These are phyloP conservation scores for Sinotaia quadrata DNA, from an alignment of 2,888 invertebrate genomes.

Conservation along the genomic window DNA sequence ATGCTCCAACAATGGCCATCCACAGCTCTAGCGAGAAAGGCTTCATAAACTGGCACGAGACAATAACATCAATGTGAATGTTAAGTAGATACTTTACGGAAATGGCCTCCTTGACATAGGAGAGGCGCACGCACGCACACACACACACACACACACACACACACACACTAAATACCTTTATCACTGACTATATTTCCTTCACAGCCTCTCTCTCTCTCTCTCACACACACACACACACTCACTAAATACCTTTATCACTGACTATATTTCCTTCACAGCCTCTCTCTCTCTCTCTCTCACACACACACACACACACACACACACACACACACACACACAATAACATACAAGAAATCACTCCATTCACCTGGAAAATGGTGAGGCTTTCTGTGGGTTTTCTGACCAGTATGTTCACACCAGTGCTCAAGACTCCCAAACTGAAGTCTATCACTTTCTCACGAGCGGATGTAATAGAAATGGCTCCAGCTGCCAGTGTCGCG, in stretches of 20 bases:
- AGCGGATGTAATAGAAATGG: constrained; percentile 61
- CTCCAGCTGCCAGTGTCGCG: constrained; percentile 61
- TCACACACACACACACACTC: too few relatives aligned
- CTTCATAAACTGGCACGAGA: constrained; percentile 49
- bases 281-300: too few relatives aligned
- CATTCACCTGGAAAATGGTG: constrained; percentile 56
- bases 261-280: too few relatives aligned
- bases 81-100: neutral
- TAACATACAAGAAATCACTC: too few relatives aligned
- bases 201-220: too few relatives aligned
- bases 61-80: neutral
- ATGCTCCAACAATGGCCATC: constrained; percentile 61
- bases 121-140: too few relatives aligned
- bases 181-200: too few relatives aligned
- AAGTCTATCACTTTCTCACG: constrained; percentile 62
- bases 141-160: too few relatives aligned
- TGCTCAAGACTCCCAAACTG: constrained; percentile 60
- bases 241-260: too few relatives aligned
- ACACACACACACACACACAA: too few relatives aligned
- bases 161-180: too few relatives aligned
- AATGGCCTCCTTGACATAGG: neutral
- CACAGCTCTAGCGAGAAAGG: constrained; percentile 62
- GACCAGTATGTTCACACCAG: constrained; percentile 61
- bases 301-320: too few relatives aligned
- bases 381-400: constrained; percentile 51